Base-by-base conservation (phyloP, 2,113 vertebrate genomes). In the Cyphomyrus discorhynchus region DNA sequence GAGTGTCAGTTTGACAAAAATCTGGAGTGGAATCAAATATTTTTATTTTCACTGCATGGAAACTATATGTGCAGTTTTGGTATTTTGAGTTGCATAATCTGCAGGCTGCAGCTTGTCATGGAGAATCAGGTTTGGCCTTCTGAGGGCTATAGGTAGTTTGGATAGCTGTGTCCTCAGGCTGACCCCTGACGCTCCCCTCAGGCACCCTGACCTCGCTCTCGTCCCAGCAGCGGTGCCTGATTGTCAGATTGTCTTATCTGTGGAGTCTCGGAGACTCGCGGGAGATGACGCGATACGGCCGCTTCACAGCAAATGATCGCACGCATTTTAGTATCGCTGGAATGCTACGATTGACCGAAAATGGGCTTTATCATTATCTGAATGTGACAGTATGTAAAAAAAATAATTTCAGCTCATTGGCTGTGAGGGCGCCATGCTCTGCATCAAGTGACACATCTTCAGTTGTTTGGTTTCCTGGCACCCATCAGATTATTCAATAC, bases 161-260 rank as follows among this genome's bases (percentile, higher is more conserved):
- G 39, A 92, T 91, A 89, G 45, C 82, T 90, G 87, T 89, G 70
- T 90, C 80, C 74, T 82, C 58, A 3, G 47, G 19, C 39, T 91
- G 53, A 91, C 13, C 86, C 45, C 56, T 31, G 24, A 31, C 9
- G 15, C 19, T 24, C 49, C 4, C 47, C 31, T 9, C 5, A 5
- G n/a, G 5, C 19, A 62, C 19, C 56, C 24, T n/a, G 45, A 21
- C 49, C 87, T 27, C 58, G 4, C 77, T 53, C 49, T 86, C 88
- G 17, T 77, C 49, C 77, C 27, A 45, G 58, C 42, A 77, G 66
- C 70, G 45, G 3, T 90, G 53, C 86, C 88, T 86, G 93, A 95
- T 94, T 4, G 80, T 52, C 10, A 89, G 93, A 95, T 94, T 93
- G 92, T 92, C 89, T 95, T 95, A 95, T 96, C 95, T 82, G 49